Evolutionary conservation across 2,888 invertebrate genomes (phyloP).

Genomic region (Leistus spinibarbis): DNA sequence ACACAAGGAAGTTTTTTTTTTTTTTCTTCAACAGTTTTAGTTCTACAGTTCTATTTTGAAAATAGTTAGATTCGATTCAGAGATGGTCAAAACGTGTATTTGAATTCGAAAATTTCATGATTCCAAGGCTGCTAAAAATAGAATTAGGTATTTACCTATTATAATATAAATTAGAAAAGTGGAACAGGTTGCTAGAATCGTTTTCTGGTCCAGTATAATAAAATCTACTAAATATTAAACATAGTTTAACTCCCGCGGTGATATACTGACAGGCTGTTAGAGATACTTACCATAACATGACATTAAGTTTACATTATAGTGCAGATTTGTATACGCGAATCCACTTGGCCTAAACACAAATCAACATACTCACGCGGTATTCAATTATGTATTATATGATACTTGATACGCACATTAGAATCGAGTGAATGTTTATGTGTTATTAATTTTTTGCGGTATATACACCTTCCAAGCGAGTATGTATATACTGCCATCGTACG

Average conservation of each 20-base stretch:
- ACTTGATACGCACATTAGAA: neutral
- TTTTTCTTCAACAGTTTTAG: too few relatives aligned
- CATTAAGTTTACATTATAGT: slow-evolving; percentile 27
- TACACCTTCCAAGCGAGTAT: too few relatives aligned
- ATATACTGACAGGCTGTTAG: slow-evolving; percentile 28
- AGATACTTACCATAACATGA: slow-evolving; percentile 30
- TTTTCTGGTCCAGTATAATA: neutral
- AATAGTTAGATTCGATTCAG: too few relatives aligned
- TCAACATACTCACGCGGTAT: neutral
- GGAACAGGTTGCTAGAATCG: too few relatives aligned
- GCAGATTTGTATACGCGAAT: slow-evolving; percentile 35
- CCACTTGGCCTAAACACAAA: slow-evolving; percentile 1
- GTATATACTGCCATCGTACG: too few relatives aligned
- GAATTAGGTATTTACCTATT: too few relatives aligned
- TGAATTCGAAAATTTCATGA: too few relatives aligned
- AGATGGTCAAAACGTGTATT: too few relatives aligned
- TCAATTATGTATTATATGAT: neutral
- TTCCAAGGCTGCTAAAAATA: too few relatives aligned
- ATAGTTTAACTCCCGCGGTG: slow-evolving; percentile 19
- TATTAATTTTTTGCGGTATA: neutral
- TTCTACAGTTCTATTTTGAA: too few relatives aligned
- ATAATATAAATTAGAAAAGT: too few relatives aligned
- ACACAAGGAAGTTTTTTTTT: too few relatives aligned
- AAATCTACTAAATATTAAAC: slow-evolving; percentile 5
- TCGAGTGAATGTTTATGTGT: neutral